These are phyloP conservation scores for Steromphala cineraria DNA, from an alignment of 2,888 invertebrate genomes.

Conservation along the genomic window DNA sequence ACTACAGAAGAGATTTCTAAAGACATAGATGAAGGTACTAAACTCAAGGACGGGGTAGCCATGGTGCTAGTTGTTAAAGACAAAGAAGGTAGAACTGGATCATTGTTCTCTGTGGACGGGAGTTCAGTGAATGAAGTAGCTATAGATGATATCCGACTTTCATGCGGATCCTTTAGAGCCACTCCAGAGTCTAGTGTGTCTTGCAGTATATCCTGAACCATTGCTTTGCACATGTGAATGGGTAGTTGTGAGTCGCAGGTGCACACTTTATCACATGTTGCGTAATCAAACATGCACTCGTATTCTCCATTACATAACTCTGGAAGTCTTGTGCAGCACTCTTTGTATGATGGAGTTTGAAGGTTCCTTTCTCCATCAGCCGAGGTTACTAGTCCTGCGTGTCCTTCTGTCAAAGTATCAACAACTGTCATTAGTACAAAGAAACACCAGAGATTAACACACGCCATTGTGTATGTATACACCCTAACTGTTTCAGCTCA, in stretches of 20 bases:
- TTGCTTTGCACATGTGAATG: not conserved
- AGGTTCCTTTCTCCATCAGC: too few species aligned
- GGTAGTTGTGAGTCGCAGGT: not conserved
- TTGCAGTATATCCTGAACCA: not conserved
- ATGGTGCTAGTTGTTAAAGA: not conserved
- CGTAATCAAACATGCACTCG: not conserved
- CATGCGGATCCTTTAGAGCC: too few species aligned
- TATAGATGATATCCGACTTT: not conserved
- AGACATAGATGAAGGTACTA: not conserved
- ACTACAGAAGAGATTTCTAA: not conserved
- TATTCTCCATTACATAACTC: not conserved
- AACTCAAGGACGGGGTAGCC: not conserved
- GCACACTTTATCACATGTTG: slow-evolving; percentile 4
- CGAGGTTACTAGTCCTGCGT: too few species aligned
- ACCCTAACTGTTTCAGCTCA: too few species aligned
- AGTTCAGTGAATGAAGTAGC: not conserved
- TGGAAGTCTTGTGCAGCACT: slow-evolving; percentile 1
- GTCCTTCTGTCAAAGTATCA: too few species aligned
- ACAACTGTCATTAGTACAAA: too few species aligned
- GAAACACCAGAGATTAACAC: too few species aligned
- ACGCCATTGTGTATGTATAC: too few species aligned
- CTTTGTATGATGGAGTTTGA: not conserved
- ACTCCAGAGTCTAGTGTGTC: not conserved
- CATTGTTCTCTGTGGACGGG: not conserved
- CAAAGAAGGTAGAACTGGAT: not conserved